phyloP scores from a whole-genome alignment of 2,113 vertebrate species.

The Tichodroma muraria region DNA sequence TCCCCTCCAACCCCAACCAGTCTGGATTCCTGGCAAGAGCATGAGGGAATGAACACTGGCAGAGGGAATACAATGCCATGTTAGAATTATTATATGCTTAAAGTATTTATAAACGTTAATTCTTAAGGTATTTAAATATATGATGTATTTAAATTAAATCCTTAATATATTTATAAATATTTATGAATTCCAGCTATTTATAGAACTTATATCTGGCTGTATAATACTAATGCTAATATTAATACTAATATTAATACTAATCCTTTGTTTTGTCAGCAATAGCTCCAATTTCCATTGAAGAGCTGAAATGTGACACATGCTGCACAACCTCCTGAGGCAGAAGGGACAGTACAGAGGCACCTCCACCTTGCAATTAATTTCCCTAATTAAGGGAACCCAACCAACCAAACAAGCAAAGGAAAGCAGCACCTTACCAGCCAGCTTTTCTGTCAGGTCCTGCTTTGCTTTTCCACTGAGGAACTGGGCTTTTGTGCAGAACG shows the following conservation, averaged over 20 bases:
- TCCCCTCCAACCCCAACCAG: neutral
- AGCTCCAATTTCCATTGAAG: neutral
- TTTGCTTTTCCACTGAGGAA: slow-evolving; percentile 92
- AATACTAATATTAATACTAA: neutral
- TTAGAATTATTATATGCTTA: neutral
- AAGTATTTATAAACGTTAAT: neutral
- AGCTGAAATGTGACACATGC: neutral
- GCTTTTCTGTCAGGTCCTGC: slow-evolving; percentile 87
- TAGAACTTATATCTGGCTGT: neutral
- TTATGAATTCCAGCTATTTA: neutral
- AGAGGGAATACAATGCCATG: neutral
- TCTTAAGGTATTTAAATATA: neutral
- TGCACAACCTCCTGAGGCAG: neutral
- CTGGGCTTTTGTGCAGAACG: slow-evolving; percentile 91
- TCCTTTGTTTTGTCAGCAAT: neutral
- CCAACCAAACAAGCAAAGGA: neutral
- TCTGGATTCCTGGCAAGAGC: neutral
- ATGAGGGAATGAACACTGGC: neutral
- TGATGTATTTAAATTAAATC: neutral
- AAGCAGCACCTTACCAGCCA: slow-evolving; percentile 79
- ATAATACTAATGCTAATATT: neutral
- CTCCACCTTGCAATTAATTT: neutral
- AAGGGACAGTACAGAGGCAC: neutral
- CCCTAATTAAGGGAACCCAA: neutral
- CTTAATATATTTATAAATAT: neutral